phyloP scores from a whole-genome alignment of 2,888 invertebrate genomes.

The Artemia sinica region DNA sequence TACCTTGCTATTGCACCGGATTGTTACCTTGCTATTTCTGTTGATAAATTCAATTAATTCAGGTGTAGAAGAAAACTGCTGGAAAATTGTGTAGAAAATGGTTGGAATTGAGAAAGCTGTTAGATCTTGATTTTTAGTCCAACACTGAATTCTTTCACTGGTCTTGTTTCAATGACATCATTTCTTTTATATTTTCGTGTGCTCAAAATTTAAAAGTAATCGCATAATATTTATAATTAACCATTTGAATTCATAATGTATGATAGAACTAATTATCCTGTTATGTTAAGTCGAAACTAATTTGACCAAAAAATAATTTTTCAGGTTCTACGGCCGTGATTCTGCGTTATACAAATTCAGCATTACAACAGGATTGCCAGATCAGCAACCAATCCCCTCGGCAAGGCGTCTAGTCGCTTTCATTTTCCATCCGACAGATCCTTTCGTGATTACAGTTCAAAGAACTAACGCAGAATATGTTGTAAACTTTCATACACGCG shows the following conservation, averaged over 20 bases:
- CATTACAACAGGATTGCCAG: conserved; percentile 47
- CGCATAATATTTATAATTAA: too few species aligned
- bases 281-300: neutral
- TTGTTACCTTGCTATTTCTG: too few species aligned
- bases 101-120: too few species aligned
- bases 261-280: conserved; percentile 24
- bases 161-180: too few species aligned
- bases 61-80: too few species aligned
- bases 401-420: conserved; percentile 72
- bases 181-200: too few species aligned
- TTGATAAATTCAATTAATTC: too few species aligned
- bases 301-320: conserved; percentile 23
- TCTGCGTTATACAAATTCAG: conserved; percentile 57
- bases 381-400: conserved; percentile 45
- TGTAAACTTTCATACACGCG: conserved; percentile 80
- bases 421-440: conserved; percentile 88
- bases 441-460: conserved; percentile 87
- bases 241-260: neutral
- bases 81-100: too few species aligned
- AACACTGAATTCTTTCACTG: too few species aligned
- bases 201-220: too few species aligned
- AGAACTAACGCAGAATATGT: conserved; percentile 79
- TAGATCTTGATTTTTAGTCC: too few species aligned
- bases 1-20: too few species aligned
- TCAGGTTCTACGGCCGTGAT: conserved; percentile 68